Evolutionary conservation across 2,113 vertebrate species (phyloP).

Genomic region (Rattus norvegicus): GRCr8 NC_086024.1:118782001-118782500

Average conservation of each 20-base stretch:
- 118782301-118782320: slow-evolving; percentile 22
- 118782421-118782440: background rate
- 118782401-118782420: background rate
- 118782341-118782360: background rate
- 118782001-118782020: background rate
- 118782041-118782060: slow-evolving; percentile 14
- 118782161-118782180: slow-evolving; percentile 35
- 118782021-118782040: background rate
- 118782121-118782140: background rate
- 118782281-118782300: slow-evolving; percentile 9
- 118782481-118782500: background rate
- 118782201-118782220: slow-evolving; percentile 47
- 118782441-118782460: background rate
- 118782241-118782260: slow-evolving; percentile 29
- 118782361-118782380: background rate
- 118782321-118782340: background rate
- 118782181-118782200: background rate
- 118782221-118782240: slow-evolving; percentile 43
- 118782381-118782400: slow-evolving; percentile 2
- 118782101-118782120: background rate
- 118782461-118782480: background rate
- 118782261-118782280: background rate
- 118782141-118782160: background rate
- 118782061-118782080: background rate
- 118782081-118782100: slow-evolving; percentile 4